Base-by-base conservation (phyloP, 2,888 invertebrate species). In the Melinopterus prodromus region DNA sequence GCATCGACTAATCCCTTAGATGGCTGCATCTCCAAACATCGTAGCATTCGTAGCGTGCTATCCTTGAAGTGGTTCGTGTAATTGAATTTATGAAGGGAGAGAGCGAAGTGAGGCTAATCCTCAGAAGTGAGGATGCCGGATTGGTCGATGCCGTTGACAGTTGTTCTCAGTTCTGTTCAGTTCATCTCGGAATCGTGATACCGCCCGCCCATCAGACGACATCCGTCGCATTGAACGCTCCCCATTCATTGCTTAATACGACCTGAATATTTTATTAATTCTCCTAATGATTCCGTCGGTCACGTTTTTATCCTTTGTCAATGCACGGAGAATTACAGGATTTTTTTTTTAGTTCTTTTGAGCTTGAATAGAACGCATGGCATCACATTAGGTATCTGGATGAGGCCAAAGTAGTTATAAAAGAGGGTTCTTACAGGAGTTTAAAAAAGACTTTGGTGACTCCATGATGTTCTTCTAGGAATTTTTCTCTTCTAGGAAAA, bases 1-100 rank as follows among this genome's bases (percentile, higher is more conserved):
- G 53, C 53, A 9, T 53, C 53, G 9, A 12, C 53, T 53, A 53
- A 53, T 53, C 53, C 53, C 12, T 12, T 53, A 12, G 53, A 53
- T 7, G 9, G 53, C 53, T 12, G 53, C 53, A 4, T 9, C 53
- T 53, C 53, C 12, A 26, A 26, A 26, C 26, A 26, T 26, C 26
- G 26, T 26, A 26, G 26, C 26, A 26, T 26, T 26, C 26, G 26
- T 26, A 26, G 26, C 26, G 26, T 53, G 5, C 7, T 9, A 53
- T 53, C 53, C 53, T 53, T 53, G 53, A 53, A 53, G 53, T 53
- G 53, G 53, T 53, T 53, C 53, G 53, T 53, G 53, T 12, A 53
- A 53, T 53, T 53, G 53, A 53, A 53, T 53, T 53, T 53, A 53
- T 53, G 53, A 53, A 53, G 53, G 53, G 53, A 53, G 53, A 53